Conservation (phyloP, 2,797 vertebrate genomes). For the Mycteria americana region DNA sequence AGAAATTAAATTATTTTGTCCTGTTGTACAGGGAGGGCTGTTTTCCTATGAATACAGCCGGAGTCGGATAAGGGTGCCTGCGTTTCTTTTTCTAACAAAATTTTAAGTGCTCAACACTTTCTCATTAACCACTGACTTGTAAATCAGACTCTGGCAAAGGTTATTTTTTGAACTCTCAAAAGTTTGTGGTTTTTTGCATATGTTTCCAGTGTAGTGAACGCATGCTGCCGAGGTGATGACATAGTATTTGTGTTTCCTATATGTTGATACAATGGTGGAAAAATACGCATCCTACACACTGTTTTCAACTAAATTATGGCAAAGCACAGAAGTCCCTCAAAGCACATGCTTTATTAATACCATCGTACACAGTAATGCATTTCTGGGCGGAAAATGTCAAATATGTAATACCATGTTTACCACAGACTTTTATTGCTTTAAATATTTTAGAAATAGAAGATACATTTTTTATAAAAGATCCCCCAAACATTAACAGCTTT, state of each 20-base stretch:
- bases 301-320: constrained; percentile 71
- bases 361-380: constrained; percentile 64
- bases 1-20: constrained; percentile 64
- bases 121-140: constrained; percentile 58
- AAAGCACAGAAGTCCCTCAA: constrained; percentile 65
- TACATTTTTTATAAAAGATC: constrained; percentile 58
- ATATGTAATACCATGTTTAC: constrained; percentile 69
- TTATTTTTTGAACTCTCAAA: constrained; percentile 73
- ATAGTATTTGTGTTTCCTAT: constrained; percentile 63
- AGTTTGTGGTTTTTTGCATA: constrained; percentile 67
- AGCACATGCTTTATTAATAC: constrained; percentile 77
- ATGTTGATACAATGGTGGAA: constrained; percentile 50
- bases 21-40: constrained; percentile 56
- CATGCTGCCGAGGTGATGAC: constrained; percentile 46
- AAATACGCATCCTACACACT: constrained; percentile 43
- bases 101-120: constrained; percentile 59
- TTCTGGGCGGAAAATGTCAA: constrained; percentile 72
- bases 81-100: constrained; percentile 39
- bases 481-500: constrained; percentile 56
- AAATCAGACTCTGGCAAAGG: constrained; percentile 59
- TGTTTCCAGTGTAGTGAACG: constrained; percentile 46
- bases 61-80: constrained; percentile 45
- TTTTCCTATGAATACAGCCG: constrained; percentile 58
- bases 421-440: constrained; percentile 61
- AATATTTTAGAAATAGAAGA: constrained; percentile 70